These are phyloP conservation scores for Dreissena rostriformis DNA, from an alignment of 1,140 invertebrate species.

Conservation along the genomic window DNA sequence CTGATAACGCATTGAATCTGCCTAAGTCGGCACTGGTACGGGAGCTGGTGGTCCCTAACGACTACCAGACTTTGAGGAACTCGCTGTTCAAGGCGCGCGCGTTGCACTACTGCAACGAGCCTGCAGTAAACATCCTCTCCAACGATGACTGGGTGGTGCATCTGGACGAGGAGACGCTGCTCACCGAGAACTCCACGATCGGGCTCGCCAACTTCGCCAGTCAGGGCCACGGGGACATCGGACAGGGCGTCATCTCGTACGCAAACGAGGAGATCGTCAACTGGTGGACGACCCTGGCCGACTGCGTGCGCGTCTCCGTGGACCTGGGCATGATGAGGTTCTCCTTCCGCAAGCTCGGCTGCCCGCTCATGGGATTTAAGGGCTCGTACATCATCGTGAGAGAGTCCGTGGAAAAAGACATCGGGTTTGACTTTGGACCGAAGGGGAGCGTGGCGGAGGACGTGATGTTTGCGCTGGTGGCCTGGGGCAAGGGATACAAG, in stretches of 20 bases:
- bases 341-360: constrained; percentile 96
- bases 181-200: constrained; percentile 92
- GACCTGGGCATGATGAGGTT: constrained; percentile 98
- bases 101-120: constrained; percentile 97
- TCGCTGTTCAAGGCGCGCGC: constrained; percentile 97
- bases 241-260: constrained; percentile 91
- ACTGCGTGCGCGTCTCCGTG: constrained; percentile 93
- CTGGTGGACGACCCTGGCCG: constrained; percentile 97
- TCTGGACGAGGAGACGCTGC: constrained; percentile 97
- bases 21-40: constrained; percentile 86
- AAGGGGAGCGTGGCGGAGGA: constrained; percentile 98
- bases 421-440: constrained; percentile 96
- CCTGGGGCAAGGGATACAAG: constrained; percentile 83
- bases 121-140: constrained; percentile 90
- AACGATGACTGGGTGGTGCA: constrained; percentile 98
- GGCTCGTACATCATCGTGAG: constrained; percentile 84
- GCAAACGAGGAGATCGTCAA: constrained; percentile 94
- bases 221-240: constrained; percentile 94
- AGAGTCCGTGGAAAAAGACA: constrained; percentile 92
- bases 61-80: constrained; percentile 93
- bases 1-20: constrained; percentile 91
- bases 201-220: constrained; percentile 96
- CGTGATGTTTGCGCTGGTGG: constrained; percentile 97
- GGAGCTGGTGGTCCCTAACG: constrained; percentile 92
- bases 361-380: constrained; percentile 98